Evolutionary conservation across 2,888 invertebrate genomes (phyloP), one percentile per base, ranked within the genome.

Genomic region (Xylophagus ater): DNA sequence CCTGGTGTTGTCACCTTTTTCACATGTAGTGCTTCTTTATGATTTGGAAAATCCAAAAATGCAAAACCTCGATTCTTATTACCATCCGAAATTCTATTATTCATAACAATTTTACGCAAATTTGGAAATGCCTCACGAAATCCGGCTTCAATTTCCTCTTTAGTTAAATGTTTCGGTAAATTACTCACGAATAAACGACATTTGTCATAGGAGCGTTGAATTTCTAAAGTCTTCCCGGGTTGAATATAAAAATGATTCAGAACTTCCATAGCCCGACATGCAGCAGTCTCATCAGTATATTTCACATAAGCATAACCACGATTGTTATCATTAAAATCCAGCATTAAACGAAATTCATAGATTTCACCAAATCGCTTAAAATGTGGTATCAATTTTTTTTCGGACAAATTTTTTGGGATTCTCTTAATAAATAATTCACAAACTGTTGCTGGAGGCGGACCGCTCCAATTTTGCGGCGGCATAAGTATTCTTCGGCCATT

Each of bases 281-380:
- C 56, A 18, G 53, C 55, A 8, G 52, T 50, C 34, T 54, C 54
- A 4, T 44, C 53, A 2, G 53, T 50, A 42, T 55, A 57, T 23
- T 52, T 50, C 4, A 57, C 51, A 33, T 54, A 57, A 1, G 51
- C 56, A 37, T 53, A 58, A 7, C 57, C 57, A 4, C 58, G 50
- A 37, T 54, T 55, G 2, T 43, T 40, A 13, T 55, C 49, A 37
- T 50, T 50, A 37, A 53, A 57, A 31, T 58, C 57, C 42, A 56
- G 51, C 8, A 56, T 53, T 2, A 58, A 41, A 1, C 58, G 53
- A 25, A 57, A 54, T 38, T 57, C 54, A 31, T 57, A 58, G n/a
- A 58, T 52, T 12, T 44, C 41, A 0, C 58, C 58, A 37, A 57
- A 57, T 4, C 54, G 49, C 9, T 52, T 33, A 41, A 58, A 56